Evolutionary conservation across 2,888 invertebrate genomes (phyloP).

Genomic region (Drosophila subsilvestris): DNA sequence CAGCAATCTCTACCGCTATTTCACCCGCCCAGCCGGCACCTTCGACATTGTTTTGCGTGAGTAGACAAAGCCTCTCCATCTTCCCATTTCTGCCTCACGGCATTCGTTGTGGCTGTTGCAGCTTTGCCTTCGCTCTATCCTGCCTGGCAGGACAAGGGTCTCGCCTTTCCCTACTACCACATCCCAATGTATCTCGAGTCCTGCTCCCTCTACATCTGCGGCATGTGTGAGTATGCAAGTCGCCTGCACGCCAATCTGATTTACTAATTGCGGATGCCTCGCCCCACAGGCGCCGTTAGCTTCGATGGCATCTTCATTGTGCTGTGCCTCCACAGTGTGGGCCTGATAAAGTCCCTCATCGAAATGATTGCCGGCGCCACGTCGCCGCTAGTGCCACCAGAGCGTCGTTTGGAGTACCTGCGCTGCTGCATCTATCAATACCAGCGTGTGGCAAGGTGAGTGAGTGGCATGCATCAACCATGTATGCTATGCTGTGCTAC

Average conservation of each 20-base stretch:
- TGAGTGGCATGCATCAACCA: background rate
- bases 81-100: background rate
- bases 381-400: constrained; percentile 64
- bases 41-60: constrained; percentile 67
- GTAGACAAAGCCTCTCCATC: constrained; percentile 14
- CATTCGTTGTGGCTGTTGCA: constrained; percentile 26
- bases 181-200: constrained; percentile 64
- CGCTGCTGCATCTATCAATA: constrained; percentile 75
- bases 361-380: constrained; percentile 69
- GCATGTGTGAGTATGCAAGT: constrained; percentile 61
- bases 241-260: background rate
- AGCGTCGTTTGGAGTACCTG: constrained; percentile 71
- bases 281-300: constrained; percentile 64
- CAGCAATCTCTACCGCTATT: constrained; percentile 61
- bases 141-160: constrained; percentile 70
- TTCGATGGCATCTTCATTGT: constrained; percentile 80
- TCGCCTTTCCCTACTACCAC: constrained; percentile 73
- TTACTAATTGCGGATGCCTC: background rate
- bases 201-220: constrained; percentile 55
- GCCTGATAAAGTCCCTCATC: constrained; percentile 65
- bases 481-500: background rate
- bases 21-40: constrained; percentile 28
- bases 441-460: constrained; percentile 68
- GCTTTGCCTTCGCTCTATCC: constrained; percentile 74
- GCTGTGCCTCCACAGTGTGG: constrained; percentile 72